Evolutionary conservation across 1,140 invertebrate species (phyloP).

Genomic region (Diabrotica undecimpunctata): DNA sequence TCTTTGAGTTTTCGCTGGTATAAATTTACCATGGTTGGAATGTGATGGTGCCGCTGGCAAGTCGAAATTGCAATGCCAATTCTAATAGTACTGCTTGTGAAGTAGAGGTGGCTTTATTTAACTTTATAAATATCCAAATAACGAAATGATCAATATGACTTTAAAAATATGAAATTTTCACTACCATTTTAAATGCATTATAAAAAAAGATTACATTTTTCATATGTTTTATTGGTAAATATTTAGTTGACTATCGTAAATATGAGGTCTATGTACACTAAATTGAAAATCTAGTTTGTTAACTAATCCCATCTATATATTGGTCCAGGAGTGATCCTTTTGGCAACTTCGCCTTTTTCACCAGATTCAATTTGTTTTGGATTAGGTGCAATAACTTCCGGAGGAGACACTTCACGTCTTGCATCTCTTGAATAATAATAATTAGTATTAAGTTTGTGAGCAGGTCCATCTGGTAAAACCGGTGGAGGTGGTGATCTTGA

Average conservation of each 20-base stretch:
- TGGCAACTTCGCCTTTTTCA: slow-evolving; percentile 33
- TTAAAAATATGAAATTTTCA: too few relatives aligned
- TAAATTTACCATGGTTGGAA: too few relatives aligned
- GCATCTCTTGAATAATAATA: slow-evolving; percentile 78
- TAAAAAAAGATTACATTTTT: too few relatives aligned
- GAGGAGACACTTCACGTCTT: slow-evolving; percentile 67
- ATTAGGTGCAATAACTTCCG: slow-evolving; percentile 54
- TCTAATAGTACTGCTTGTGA: too few relatives aligned
- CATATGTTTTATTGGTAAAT: too few relatives aligned
- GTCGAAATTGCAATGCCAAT: too few relatives aligned
- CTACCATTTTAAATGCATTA: too few relatives aligned
- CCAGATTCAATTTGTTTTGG: slow-evolving; percentile 29
- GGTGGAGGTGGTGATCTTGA: slow-evolving; percentile 73
- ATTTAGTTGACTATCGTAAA: neutral
- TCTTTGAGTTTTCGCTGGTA: too few relatives aligned
- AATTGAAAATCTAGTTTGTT: neutral
- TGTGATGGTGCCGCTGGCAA: too few relatives aligned
- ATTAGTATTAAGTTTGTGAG: slow-evolving; percentile 65
- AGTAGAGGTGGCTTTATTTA: too few relatives aligned
- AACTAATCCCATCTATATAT: slow-evolving; percentile 53
- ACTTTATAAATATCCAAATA: too few relatives aligned
- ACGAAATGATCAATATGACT: too few relatives aligned
- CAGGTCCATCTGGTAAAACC: slow-evolving; percentile 68
- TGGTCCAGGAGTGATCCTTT: slow-evolving; percentile 51
- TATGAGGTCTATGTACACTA: neutral